Evolutionary conservation across 1,140 invertebrate genomes (phyloP), one percentile per base, ranked within the genome.

Genomic region (Sycophila sp.): DNA sequence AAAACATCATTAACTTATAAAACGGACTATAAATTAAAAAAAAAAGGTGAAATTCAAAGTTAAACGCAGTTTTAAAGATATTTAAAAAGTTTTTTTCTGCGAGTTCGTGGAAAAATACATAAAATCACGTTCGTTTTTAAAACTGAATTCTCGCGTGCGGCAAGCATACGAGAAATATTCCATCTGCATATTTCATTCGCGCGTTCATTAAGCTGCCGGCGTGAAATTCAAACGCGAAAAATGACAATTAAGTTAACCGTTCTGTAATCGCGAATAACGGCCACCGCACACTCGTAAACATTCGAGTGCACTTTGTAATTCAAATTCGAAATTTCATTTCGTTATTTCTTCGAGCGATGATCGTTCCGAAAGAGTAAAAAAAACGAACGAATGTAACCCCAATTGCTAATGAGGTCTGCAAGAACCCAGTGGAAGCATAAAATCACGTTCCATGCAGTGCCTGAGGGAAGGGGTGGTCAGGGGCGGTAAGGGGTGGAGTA

Each of bases 331-430:
- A 55, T 56, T 45, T 30, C 63, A 22, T 66, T 5, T n/a, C n/a
- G n/a, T n/a, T n/a, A n/a, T n/a, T n/a, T n/a, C n/a, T n/a, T n/a
- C n/a, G n/a, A n/a, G n/a, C n/a, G n/a, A n/a, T n/a, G n/a, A n/a
- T n/a, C n/a, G n/a, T 42, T 5, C 4, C 40, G 36, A 38, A n/a
- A 4, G 42, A 22, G 13, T 47, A 47, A 47, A 30, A 53, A 30
- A 24, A 30, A 15, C 15, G 36, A 36, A 56, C 68, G 56, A 69
- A 69, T 63, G 47, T 63, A 69, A 24, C 36, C n/a, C 49, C 68
- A 51, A 63, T 63, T 55, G 47, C 45, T 69, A 69, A 69, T 69
- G 68, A 69, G 59, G 26, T 45, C 60, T 69, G n/a, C n/a, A 69
- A 69, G 62, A 69, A 69, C 58, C 49, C 36, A 17, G 34, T 47